These are phyloP conservation scores for Lycocerus yunnanus DNA, from an alignment of 2,888 invertebrate genomes.

Conservation along the genomic window DNA sequence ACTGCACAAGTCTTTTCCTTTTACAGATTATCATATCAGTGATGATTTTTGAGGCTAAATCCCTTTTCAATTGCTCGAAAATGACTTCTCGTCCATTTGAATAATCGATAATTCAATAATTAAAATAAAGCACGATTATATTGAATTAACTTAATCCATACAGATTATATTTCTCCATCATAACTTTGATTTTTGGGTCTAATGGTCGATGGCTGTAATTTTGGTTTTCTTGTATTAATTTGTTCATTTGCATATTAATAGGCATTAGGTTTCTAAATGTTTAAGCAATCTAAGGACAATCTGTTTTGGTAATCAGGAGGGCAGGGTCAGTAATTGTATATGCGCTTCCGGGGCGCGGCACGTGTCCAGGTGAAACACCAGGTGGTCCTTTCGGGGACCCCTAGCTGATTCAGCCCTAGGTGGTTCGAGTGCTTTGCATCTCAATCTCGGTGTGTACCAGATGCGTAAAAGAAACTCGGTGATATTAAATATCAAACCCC, in stretches of 20 bases:
- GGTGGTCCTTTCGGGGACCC: conserved; percentile 23
- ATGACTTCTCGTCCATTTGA: too few relatives aligned
- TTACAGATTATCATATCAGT: background rate
- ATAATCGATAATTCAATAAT: too few relatives aligned
- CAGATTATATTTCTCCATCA: background rate
- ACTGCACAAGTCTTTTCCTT: background rate
- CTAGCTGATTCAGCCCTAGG: conserved; percentile 8
- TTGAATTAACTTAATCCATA: background rate
- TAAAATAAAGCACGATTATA: too few relatives aligned
- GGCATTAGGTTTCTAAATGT: background rate
- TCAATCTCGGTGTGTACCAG: conserved; percentile 11
- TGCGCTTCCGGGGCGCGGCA: conserved; percentile 29
- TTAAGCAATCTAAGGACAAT: conserved; percentile 8
- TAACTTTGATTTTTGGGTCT: background rate
- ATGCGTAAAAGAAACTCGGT: background rate
- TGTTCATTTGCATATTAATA: background rate
- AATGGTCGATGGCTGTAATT: background rate
- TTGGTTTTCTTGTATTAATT: background rate
- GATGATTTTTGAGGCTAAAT: background rate
- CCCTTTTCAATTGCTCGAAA: too few relatives aligned
- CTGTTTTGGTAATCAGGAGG: conserved; percentile 21
- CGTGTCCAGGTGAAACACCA: conserved; percentile 32
- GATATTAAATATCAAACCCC: background rate
- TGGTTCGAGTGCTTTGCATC: conserved; percentile 13
- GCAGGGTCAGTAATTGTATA: conserved; percentile 20